phyloP scores from a whole-genome alignment of 2,888 invertebrate species.

The Cantharis rufa region DNA sequence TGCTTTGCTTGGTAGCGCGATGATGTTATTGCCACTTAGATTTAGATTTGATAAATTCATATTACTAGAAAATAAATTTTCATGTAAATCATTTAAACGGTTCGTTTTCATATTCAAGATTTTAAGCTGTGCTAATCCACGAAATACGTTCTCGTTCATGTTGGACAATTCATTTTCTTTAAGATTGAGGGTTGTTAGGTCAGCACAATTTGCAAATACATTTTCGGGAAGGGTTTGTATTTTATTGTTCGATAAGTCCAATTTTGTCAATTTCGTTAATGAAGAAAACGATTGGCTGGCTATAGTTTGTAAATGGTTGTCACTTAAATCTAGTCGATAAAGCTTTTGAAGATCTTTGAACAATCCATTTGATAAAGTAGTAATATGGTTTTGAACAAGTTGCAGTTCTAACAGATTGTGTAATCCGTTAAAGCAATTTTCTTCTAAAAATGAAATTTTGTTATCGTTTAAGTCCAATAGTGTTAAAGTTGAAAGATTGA shows the following conservation, averaged over 20 bases:
- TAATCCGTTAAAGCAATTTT: background rate
- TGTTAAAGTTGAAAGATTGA: background rate
- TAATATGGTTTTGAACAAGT: background rate
- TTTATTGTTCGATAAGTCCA: background rate
- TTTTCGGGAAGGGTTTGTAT: background rate
- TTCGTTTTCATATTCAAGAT: background rate
- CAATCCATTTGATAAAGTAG: background rate
- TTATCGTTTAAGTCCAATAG: conserved; percentile 8
- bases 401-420: background rate
- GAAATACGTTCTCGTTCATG: conserved; percentile 3
- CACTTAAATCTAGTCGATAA: background rate
- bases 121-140: conserved; percentile 4
- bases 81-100: background rate
- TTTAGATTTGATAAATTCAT: background rate
- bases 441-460: background rate
- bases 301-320: background rate
- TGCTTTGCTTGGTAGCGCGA: background rate
- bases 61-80: background rate
- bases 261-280: background rate
- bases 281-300: background rate
- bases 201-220: background rate
- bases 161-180: background rate
- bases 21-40: conserved; percentile 2
- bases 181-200: background rate
- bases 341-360: conserved; percentile 9